phyloP scores from a whole-genome alignment of 2,113 vertebrate genomes.

The Aegotheles bennettii region DNA sequence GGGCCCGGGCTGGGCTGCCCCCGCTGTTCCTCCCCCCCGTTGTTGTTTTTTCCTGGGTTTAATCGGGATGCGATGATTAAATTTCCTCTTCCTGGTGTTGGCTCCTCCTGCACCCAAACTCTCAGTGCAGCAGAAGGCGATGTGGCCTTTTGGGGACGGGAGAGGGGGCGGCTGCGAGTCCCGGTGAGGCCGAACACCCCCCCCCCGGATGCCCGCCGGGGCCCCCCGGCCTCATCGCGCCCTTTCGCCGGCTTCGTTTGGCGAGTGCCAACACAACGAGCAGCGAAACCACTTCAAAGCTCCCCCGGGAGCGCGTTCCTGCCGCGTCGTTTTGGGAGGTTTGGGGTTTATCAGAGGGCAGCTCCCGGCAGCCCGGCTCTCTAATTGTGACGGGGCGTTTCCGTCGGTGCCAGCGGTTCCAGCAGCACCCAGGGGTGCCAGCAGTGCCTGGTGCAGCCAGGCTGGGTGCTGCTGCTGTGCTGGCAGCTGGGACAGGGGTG shows the following conservation, averaged over 20 bases:
- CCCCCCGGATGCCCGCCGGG: rapidly evolving
- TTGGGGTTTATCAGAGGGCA: background rate
- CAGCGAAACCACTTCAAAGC: background rate
- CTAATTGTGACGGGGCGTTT: background rate
- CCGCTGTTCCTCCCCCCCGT: background rate
- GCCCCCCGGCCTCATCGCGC: background rate
- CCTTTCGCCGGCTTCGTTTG: background rate
- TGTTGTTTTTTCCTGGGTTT: constrained; percentile 47
- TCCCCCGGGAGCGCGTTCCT: background rate
- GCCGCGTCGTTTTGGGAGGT: background rate
- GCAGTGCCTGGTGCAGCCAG: background rate
- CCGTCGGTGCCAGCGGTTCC: too few species aligned
- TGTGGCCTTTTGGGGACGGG: rapidly evolving
- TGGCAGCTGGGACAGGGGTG: too few species aligned
- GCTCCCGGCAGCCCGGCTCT: background rate
- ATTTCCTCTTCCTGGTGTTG: constrained; percentile 42
- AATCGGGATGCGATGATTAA: constrained; percentile 3
- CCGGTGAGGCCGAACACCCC: rapidly evolving
- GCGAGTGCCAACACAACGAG: rapidly evolving
- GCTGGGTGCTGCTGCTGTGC: background rate
- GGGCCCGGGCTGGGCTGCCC: too few species aligned
- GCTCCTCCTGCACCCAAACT: background rate
- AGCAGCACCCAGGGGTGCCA: too few species aligned
- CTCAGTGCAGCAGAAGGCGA: rapidly evolving
- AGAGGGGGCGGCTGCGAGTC: background rate